Conservation (phyloP, 92 coral and sea anemone genomes). For the Umimayanthus chanpuru region DNA sequence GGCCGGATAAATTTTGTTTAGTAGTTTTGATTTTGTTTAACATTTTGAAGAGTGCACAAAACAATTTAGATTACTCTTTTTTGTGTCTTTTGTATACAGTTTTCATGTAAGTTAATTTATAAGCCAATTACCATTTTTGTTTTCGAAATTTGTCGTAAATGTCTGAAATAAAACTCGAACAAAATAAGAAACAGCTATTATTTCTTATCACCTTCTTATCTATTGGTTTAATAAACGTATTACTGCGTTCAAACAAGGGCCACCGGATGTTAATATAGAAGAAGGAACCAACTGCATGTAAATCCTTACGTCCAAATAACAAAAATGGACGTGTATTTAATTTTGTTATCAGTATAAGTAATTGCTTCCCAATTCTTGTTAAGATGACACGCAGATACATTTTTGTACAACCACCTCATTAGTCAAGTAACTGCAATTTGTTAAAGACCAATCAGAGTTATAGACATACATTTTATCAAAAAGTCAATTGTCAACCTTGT, state of each 20-base stretch:
- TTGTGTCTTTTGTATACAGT: no score
- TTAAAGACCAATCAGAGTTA: background rate
- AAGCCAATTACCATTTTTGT: no score
- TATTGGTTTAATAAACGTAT: background rate
- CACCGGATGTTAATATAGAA: background rate
- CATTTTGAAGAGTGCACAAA: background rate
- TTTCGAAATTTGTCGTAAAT: background rate
- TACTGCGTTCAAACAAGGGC: background rate
- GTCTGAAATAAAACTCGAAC: background rate
- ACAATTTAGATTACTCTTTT: no score
- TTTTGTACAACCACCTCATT: background rate
- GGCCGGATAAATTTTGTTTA: background rate
- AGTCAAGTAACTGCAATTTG: background rate
- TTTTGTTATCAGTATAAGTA: constrained; percentile 9
- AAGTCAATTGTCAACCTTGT: background rate
- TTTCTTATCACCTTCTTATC: constrained; percentile 9
- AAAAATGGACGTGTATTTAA: background rate
- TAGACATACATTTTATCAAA: background rate
- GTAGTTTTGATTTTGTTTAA: background rate
- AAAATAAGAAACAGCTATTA: background rate
- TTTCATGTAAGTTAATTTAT: no score
- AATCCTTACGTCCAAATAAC: constrained; percentile 6
- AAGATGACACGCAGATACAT: background rate
- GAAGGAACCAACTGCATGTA: background rate
- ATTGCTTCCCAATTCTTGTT: background rate